Evolutionary conservation across 92 coral and sea anemone species (phyloP), one percentile per base, ranked within the genome.

Genomic region (Paramuricea clavata): DNA sequence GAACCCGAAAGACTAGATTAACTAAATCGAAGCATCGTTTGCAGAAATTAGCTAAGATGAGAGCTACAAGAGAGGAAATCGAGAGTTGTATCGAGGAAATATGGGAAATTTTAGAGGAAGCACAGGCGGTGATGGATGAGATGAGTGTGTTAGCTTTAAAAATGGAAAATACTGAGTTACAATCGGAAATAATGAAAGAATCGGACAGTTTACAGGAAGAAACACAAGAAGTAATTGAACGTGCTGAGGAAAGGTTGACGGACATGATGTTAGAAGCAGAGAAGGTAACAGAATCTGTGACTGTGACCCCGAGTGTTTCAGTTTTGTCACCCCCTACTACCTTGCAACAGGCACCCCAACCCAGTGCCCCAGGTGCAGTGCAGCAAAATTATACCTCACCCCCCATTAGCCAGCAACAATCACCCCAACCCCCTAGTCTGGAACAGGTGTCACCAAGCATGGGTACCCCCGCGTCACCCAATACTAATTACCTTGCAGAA

Each of bases 11-110:
- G 32, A 35, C 78, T 35, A 39, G 78, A 19, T 27, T 72, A 12
- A 72, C 78, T 21, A 72, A 72, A 54, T 39, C 15, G 23, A 71
- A 71, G 54, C 50, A 71, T 30, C 77, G 77, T 35, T 71, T 71
- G 16, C 77, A 71, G 32, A 71, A 71, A 23, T n/a, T 71, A 19
- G 33, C 16, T 32, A 71, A 17, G 32, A 22, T 15, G 5, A 71
- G 28, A 43, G 49, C 77, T n/a, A 50, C 33, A 22, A 34, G 28
- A 39, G 77, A 43, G 27, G 50, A 71, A 22, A 72, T 72, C 31
- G 30, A 35, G 78, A 72, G 34, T 19, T 35, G 78, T 19, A 72
- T 72, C 78, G 54, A 42, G 28, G 78, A 72, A 44, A 34, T 44
- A n/a, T 72, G 52, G 47, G 47, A n/a, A 33, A 12, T 67, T 7